A percentile compares a stretch with the other conserved stretches of the same genome.
Conservation (phyloP, 2,797 vertebrate species). For the Anolis apletophallus region DNA sequence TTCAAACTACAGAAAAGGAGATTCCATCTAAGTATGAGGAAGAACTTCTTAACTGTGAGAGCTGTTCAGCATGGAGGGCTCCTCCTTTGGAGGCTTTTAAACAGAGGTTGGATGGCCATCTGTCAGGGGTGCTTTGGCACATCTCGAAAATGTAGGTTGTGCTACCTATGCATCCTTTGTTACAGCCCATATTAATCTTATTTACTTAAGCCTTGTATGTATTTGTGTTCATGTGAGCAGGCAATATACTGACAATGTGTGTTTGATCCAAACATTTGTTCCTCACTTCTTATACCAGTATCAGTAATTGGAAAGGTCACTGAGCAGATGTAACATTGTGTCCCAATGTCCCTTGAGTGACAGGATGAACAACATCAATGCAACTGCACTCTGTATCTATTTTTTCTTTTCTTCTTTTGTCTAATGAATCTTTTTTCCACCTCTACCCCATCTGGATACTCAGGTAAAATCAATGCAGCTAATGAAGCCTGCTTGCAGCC, state of each 20-base stretch:
- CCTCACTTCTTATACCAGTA: conserved; percentile 26
- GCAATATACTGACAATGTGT: background rate
- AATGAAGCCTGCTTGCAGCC: background rate
- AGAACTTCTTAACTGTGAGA: too few relatives aligned
- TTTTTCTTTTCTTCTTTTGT: background rate
- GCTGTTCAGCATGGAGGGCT: too few relatives aligned
- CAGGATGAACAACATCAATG: conserved; percentile 21
- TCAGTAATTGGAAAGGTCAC: conserved; percentile 35
- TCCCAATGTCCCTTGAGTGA: conserved; percentile 15
- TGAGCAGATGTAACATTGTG: conserved; percentile 40
- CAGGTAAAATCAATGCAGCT: conserved; percentile 30
- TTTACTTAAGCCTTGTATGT: background rate
- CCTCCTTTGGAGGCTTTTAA: too few relatives aligned
- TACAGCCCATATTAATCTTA: background rate
- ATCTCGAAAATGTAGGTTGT: background rate
- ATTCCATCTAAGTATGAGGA: too few relatives aligned
- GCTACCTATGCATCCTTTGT: background rate
- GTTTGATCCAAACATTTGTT: conserved; percentile 17
- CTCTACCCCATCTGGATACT: conserved; percentile 6
- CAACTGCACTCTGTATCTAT: background rate
- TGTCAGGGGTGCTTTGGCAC: too few relatives aligned
- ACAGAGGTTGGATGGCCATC: too few relatives aligned
- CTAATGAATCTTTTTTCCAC: conserved; percentile 16
- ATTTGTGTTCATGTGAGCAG: background rate
- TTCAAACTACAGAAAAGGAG: too few relatives aligned